Evolutionary conservation across 2,888 invertebrate genomes (phyloP).

Genomic region (Ennomos quercinarius): DNA sequence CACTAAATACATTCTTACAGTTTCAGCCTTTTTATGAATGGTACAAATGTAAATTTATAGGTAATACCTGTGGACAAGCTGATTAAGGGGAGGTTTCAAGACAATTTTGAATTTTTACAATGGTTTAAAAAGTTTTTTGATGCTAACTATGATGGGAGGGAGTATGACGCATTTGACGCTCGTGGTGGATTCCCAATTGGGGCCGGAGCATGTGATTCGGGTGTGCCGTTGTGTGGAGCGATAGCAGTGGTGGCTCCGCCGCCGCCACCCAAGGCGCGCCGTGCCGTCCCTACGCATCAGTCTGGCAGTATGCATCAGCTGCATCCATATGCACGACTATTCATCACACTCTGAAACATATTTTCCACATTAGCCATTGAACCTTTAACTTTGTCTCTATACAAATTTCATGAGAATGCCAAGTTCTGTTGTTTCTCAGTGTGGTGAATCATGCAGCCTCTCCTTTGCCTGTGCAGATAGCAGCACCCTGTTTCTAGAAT

Average conservation of each 20-base stretch:
- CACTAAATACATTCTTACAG: conserved; percentile 5
- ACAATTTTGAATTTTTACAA: conserved; percentile 99
- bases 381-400: conserved; percentile 1
- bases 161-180: conserved; percentile 96
- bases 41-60: conserved; percentile 83
- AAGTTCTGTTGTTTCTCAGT: conserved; percentile 45
- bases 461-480: conserved; percentile 49
- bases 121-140: conserved; percentile 99
- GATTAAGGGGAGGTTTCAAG: conserved; percentile 99
- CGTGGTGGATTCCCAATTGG: conserved; percentile 94
- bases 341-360: conserved; percentile 57
- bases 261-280: conserved; percentile 52
- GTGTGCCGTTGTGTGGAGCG: conserved; percentile 75
- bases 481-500: conserved; percentile 56
- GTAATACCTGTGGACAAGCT: conserved; percentile 99
- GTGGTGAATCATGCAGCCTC: conserved; percentile 42
- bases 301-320: conserved; percentile 76
- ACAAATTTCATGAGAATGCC: not conserved
- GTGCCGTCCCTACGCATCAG: conserved; percentile 61
- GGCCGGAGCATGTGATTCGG: conserved; percentile 86
- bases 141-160: conserved; percentile 99
- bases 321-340: conserved; percentile 46
- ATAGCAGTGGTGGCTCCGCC: conserved; percentile 54
- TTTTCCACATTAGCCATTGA: conserved; percentile 6
- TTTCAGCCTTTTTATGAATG: conserved; percentile 10